phyloP scores from a whole-genome alignment of 2,797 vertebrate genomes.

The Anisognathus igniventris region DNA sequence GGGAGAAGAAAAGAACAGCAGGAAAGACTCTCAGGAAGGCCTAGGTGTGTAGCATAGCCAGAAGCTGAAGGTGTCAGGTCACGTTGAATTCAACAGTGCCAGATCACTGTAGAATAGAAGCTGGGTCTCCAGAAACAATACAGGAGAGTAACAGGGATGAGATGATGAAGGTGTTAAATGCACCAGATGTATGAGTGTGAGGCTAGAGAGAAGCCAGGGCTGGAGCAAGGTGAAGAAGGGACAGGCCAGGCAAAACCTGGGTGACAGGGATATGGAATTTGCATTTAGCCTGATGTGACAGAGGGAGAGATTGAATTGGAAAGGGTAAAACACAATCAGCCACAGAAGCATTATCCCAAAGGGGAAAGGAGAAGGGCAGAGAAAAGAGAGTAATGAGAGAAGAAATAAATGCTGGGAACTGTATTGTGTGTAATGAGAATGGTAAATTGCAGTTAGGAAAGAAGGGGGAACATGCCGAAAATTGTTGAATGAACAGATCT shows the following conservation, averaged over 20 bases:
- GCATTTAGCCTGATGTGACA: background rate
- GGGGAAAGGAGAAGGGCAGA: background rate
- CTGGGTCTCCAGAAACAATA: background rate
- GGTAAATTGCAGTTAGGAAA: background rate
- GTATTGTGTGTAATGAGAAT: background rate
- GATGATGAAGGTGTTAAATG: background rate
- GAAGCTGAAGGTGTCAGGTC: background rate
- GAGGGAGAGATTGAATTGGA: background rate
- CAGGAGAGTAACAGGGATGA: background rate
- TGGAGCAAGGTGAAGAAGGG: background rate
- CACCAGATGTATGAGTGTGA: background rate
- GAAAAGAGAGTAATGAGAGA: background rate
- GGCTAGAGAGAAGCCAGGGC: background rate
- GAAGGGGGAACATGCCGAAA: background rate
- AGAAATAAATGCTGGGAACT: background rate
- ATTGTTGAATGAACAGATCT: background rate
- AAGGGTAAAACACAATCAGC: background rate
- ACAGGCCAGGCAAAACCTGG: background rate
- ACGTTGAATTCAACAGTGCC: background rate
- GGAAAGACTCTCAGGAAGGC: background rate
- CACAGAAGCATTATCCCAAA: background rate
- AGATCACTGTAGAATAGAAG: background rate
- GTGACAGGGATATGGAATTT: background rate
- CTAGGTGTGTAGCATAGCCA: background rate
- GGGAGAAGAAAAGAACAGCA: background rate